Evolutionary conservation across 2,113 vertebrate genomes (phyloP), one percentile per base, ranked within the genome.

Genomic region (Labeo catla): DNA sequence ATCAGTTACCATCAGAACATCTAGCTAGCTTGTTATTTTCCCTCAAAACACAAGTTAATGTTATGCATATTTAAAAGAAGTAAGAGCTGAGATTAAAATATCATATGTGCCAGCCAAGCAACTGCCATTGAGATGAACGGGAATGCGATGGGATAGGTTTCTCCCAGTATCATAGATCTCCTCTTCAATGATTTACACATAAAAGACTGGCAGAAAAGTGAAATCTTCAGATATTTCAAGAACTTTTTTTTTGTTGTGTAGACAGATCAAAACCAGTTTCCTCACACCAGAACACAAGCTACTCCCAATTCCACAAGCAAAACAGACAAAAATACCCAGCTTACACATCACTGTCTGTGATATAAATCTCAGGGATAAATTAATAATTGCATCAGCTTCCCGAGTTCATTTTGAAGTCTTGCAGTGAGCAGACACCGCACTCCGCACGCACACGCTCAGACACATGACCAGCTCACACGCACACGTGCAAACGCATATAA

Each of bases 381-480:
- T 88, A 92, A 89, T 93, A 88, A 92, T 91, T 84, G 87, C 16
- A 76, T 61, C 86, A 86, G 87, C 80, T 83, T 91, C 90, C 77
- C 5, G 57, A 74, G 87, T 87, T 89, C 88, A 91, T 92, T 93
- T 93, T 92, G 89, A 89, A 90, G 68, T 0, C 2, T 83, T 84
- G 83, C 47, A 91, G 84, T 65, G 83, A 80, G 91, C 90, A 90
- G 89, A 92, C 89, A 89, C 87, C 63, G 87, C 66, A 82, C 59
- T 88, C 81, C 87, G 88, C 68, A 72, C 54, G 4, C 87, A 88
- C 85, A 39, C 52, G 81, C 34, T 73, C 85, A 86, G 15, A 86
- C 63, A 52, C 59, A 80, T 36, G 28, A 34, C 15, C 50, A 28
- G 28, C n/a, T 77, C 88, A 90, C 70, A 74, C 13, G 5, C 68